Evolutionary conservation across 2,797 vertebrate genomes (phyloP).

Genomic region (Dallia pectoralis): DNA sequence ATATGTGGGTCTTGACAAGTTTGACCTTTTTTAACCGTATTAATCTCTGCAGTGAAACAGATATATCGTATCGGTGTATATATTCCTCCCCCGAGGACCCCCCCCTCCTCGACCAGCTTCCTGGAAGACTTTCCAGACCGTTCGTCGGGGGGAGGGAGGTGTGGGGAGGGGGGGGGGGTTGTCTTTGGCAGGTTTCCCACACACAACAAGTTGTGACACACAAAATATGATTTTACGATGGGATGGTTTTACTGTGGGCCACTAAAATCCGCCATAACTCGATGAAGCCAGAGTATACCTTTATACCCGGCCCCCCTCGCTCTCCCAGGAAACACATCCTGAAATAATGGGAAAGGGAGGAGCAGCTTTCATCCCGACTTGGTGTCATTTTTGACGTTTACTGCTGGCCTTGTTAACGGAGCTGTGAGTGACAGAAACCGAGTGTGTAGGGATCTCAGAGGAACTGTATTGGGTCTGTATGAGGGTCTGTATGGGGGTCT

Average conservation of each 20-base stretch:
- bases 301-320: background rate
- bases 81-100: conserved; percentile 65
- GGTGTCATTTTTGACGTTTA: conserved; percentile 71
- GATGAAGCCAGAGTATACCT: conserved; percentile 53
- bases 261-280: conserved; percentile 67
- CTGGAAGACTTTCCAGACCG: conserved; percentile 11
- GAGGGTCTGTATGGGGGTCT: conserved; percentile 24
- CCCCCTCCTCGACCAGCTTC: conserved; percentile 38
- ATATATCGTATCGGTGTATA: conserved; percentile 34
- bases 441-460: conserved; percentile 44
- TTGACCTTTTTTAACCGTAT: conserved; percentile 77
- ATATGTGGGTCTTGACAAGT: conserved; percentile 68
- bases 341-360: conserved; percentile 65
- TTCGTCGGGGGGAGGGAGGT: conserved; percentile 22
- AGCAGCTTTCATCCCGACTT: conserved; percentile 65
- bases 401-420: conserved; percentile 75
- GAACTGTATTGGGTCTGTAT: too few species aligned
- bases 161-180: background rate
- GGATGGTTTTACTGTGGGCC: conserved; percentile 69
- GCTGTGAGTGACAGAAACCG: conserved; percentile 67
- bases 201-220: conserved; percentile 61
- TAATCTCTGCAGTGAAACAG: conserved; percentile 72
- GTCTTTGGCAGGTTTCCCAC: conserved; percentile 49
- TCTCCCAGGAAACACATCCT: conserved; percentile 58
- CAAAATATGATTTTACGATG: conserved; percentile 71